Evolutionary conservation across 2,797 vertebrate species (phyloP).

Genomic region (Setipinna tenuifilis): DNA sequence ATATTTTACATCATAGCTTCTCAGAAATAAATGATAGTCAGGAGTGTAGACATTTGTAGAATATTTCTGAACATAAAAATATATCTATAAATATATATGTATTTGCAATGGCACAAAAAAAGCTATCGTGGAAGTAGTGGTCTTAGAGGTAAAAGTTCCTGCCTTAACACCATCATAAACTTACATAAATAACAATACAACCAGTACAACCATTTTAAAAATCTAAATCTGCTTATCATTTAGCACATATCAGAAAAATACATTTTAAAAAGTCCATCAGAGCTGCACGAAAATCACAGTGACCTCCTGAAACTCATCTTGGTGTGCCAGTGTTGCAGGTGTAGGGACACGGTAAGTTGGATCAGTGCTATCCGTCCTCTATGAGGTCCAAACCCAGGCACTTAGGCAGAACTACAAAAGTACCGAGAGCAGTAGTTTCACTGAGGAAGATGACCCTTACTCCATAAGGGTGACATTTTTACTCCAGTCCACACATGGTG

Average conservation of each 20-base stretch:
- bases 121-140: too few species aligned
- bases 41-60: background rate
- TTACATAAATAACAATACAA: background rate
- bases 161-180: background rate
- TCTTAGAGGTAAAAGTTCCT: background rate
- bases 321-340: background rate
- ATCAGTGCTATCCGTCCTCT: too few species aligned
- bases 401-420: too few species aligned
- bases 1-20: background rate
- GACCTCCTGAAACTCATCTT: background rate
- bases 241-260: background rate
- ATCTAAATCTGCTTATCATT: too few species aligned
- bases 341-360: background rate
- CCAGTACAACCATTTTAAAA: too few species aligned
- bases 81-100: background rate
- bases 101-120: background rate
- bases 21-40: background rate
- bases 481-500: background rate
- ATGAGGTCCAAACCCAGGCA: too few species aligned
- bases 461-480: background rate
- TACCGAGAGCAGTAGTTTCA: background rate
- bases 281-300: background rate
- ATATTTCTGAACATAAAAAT: background rate
- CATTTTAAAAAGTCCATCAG: background rate
- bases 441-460: background rate